Conservation (phyloP, 2,113 vertebrate genomes). For the Tiliqua scincoides region DNA sequence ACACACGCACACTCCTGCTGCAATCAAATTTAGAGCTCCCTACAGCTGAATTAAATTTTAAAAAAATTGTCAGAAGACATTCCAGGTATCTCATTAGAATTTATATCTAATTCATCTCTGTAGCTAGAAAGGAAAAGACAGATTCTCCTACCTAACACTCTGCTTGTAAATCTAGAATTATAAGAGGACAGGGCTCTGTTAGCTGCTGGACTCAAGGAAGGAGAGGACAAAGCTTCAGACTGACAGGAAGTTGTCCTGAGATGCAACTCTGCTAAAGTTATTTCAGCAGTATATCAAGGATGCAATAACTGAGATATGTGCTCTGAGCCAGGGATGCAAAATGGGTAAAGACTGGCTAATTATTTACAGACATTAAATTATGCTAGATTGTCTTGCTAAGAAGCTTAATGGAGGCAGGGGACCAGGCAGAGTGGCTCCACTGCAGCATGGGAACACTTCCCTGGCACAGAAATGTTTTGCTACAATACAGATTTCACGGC, state of each 20-base stretch:
- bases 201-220: background rate
- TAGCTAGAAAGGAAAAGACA: background rate
- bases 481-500: background rate
- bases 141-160: background rate
- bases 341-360: background rate
- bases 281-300: too few species aligned
- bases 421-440: background rate
- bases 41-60: background rate
- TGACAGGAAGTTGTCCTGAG: too few species aligned
- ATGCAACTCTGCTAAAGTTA: background rate
- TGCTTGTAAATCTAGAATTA: background rate
- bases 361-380: background rate
- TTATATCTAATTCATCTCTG: too few species aligned
- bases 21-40: background rate
- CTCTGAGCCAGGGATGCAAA: background rate
- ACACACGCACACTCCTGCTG: too few species aligned
- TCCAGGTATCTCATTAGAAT: too few species aligned
- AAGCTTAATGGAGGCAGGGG: background rate
- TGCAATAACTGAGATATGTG: too few species aligned
- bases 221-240: background rate
- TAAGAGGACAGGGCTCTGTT: background rate
- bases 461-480: background rate
- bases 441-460: too few species aligned
- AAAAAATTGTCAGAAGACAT: background rate
- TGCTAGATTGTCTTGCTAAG: background rate